A percentile compares a stretch with the other conserved stretches of the same genome.
These are phyloP conservation scores for Melanotaenia trifasciata DNA, from an alignment of 2,797 vertebrate genomes.

Conservation along the genomic window DNA sequence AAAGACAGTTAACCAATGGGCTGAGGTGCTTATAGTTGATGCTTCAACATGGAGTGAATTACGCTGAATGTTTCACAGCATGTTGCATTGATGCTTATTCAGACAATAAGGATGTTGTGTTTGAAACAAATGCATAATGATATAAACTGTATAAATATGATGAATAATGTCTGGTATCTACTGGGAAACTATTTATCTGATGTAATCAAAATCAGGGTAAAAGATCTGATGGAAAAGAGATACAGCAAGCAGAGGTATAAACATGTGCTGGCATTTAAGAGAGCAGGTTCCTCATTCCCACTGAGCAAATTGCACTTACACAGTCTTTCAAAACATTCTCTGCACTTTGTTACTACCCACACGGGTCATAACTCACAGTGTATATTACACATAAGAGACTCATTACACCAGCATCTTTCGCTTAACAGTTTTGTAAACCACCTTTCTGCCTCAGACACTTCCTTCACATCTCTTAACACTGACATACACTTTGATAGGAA, in stretches of 20 bases:
- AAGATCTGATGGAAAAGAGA: slow-evolving; percentile 26
- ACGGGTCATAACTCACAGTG: slow-evolving; percentile 33
- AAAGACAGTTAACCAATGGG: slow-evolving; percentile 67
- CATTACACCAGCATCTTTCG: slow-evolving; percentile 17
- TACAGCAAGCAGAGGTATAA: slow-evolving; percentile 37
- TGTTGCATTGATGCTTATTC: slow-evolving; percentile 6
- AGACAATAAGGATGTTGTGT: slow-evolving; percentile 1
- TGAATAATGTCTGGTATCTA: slow-evolving; percentile 27
- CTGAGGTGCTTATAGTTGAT: slow-evolving; percentile 52
- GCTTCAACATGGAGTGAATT: slow-evolving; percentile 60
- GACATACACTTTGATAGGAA: slow-evolving; percentile 17
- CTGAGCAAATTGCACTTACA: slow-evolving; percentile 40
- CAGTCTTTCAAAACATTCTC: slow-evolving; percentile 44
- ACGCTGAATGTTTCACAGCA: slow-evolving; percentile 46
- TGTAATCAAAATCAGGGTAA: slow-evolving; percentile 34
- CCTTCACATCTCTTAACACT: slow-evolving; percentile 25
- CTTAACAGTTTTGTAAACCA: background rate
- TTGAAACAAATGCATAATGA: slow-evolving; percentile 24
- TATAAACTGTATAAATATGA: slow-evolving; percentile 19
- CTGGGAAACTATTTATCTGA: slow-evolving; percentile 37
- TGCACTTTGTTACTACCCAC: slow-evolving; percentile 32
- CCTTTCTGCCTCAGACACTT: slow-evolving; percentile 5
- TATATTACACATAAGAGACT: slow-evolving; percentile 22
- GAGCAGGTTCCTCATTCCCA: slow-evolving; percentile 51
- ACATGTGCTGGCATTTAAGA: slow-evolving; percentile 61